phyloP scores from a whole-genome alignment of 2,888 invertebrate species.

The Linnaemya vulpina region DNA sequence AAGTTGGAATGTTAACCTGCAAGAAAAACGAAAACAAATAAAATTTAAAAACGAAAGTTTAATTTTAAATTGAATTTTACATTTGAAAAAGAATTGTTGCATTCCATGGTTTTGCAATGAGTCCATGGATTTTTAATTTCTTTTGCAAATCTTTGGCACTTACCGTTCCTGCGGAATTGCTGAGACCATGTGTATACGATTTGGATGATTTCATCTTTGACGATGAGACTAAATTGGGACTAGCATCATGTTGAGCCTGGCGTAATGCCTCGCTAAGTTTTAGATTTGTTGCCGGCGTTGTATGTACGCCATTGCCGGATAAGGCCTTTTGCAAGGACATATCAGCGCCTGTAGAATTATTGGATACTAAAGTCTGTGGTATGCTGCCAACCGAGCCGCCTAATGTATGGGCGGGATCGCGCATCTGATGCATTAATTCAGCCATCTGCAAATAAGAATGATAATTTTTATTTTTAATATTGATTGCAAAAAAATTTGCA shows the following conservation, averaged over 20 bases:
- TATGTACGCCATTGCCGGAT: slow-evolving; percentile 79
- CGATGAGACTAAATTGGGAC: slow-evolving; percentile 81
- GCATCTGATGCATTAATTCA: slow-evolving; percentile 83
- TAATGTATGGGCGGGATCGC: slow-evolving; percentile 82
- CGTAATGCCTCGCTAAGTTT: slow-evolving; percentile 81
- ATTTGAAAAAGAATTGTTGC: no score
- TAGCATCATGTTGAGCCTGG: slow-evolving; percentile 82
- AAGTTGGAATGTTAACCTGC: slow-evolving; percentile 82
- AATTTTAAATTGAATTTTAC: background rate
- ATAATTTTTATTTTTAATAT: background rate
- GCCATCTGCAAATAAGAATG: slow-evolving; percentile 80
- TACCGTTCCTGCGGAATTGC: slow-evolving; percentile 82
- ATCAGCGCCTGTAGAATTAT: slow-evolving; percentile 73
- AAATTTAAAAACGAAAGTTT: background rate
- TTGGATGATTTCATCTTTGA: slow-evolving; percentile 83
- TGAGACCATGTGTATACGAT: slow-evolving; percentile 83
- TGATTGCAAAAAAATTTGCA: background rate
- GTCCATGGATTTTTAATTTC: no score
- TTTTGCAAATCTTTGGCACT: slow-evolving; percentile 29
- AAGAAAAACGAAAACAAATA: background rate
- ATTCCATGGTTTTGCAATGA: no score
- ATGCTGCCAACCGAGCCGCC: slow-evolving; percentile 83
- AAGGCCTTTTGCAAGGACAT: slow-evolving; percentile 76
- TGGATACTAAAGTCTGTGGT: slow-evolving; percentile 81
- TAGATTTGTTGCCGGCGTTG: slow-evolving; percentile 82